Base-by-base conservation (phyloP, 2,888 invertebrate species). In the Synergus laeviventris region DNA sequence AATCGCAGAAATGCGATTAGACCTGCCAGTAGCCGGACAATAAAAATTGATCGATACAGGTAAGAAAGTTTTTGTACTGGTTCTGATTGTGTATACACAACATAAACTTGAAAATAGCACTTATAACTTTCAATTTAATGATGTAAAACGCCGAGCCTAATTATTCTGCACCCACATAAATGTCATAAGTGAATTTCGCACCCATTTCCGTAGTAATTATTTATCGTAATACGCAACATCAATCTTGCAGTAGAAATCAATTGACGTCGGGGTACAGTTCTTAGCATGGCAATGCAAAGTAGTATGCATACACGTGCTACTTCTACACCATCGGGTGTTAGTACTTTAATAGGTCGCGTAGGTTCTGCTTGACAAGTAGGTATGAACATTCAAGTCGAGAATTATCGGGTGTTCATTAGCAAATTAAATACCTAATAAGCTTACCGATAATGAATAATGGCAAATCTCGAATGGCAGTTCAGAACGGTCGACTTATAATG, bases 81-180 rank as follows among this genome's bases (percentile, higher is more conserved):
- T 1, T 1, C 31, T 31, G 24, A 2, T 1, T 1, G 24, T 24
- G 3, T 7, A 31, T 3, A 31, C 31, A 31, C 31, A 31, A 31
- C 5, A 31, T 31, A 31, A 31, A 31, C 31, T 31, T 31, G 4
- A 31, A 31, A 31, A 31, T 31, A 31, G 31, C 31, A 31, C 39
- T 11, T 11, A 1, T 39, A 49, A 0, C 45, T n/a, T 49, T 49
- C 45, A 49, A 16, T 49, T 49, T 49, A 49, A 16, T 49, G 16
- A n/a, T 16, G 14, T 49, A 5, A 49, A 49, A 49, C 45, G 12
- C 39, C 64, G 3, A 21, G 64, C n/a, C 31, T 31, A 31, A 70
- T 70, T 45, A 70, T 70, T 70, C 45, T 45, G 18, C 70, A 45
- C 49, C 49, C 31, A 49, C 70, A 70, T 49, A 49, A 70, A 49